Base-by-base conservation (phyloP, 2,113 vertebrate species). In the Nipponia nippon region DNA sequence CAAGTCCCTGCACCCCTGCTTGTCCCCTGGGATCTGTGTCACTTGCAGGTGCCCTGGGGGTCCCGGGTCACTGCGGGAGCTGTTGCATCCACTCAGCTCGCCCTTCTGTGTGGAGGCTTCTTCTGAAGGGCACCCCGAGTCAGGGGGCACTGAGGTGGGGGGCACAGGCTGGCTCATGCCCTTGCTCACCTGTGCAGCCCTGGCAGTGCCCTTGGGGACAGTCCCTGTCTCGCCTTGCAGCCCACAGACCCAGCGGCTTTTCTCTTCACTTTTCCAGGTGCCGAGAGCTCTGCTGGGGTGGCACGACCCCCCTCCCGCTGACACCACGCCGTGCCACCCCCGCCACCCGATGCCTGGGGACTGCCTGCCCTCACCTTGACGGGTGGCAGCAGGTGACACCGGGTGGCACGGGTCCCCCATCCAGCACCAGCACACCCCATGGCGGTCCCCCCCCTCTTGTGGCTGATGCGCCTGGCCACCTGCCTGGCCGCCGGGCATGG, bases 401-500 rank as follows among this genome's bases (percentile, higher is more conserved):
- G 85, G 78, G 83, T 32, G 58, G 22, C 1, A 6, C 2, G 3
- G 58, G 55, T 73, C 62, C 58, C 86, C 73, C 2, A 0, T 36
- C 16, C 3, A 3, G 62, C 17, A 9, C n/a, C 26, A 16, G 49
- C 13, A 0, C 91, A 73, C 72, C 87, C 94, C 95, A 98, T 98
- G 97, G 93, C 88, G 1, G 76, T 90, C 47, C 90, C 67, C 69
- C 83, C n/a, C n/a, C n/a, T n/a, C n/a, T n/a, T 97, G 83, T 93
- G 95, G 91, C 91, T 98, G 93, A 32, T 94, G 85, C 40, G 32
- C 40, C 69, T 97, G 75, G 66, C 89, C 62, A 73, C 62, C 15
- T 97, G 96, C 70, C 75, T 96, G 85, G 92, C 84, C 1, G 62
- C 81, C 0, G 93, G 95, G 61, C 96, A 97, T 3, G 77, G 97